Base-by-base conservation (phyloP, 2,113 vertebrate species). In the Limnothrissa miodon region DNA sequence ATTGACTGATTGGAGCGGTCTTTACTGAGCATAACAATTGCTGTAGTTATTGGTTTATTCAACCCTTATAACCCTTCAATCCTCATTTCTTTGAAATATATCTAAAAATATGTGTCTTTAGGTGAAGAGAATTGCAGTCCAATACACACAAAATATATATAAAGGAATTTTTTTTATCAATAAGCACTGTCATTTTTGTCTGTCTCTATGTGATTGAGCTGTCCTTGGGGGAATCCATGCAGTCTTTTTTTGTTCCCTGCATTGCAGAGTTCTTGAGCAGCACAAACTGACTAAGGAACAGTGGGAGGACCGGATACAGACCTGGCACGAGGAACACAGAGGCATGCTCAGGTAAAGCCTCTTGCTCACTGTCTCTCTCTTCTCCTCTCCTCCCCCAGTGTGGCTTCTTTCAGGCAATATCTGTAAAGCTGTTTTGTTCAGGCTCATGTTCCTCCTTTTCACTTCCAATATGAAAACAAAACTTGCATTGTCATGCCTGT, bases 281-380 rank as follows among this genome's bases (percentile, higher is more conserved):
- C 98, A 99, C 92, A 99, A 99, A 92, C 92, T 99, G 87, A 99
- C 97, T 82, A 99, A 99, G 94, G 98, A 99, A 85, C 98, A 99
- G 83, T 99, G 98, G 98, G 98, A 99, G 93, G 98, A 99, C 93
- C 95, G 98, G 91, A 99, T 99, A 95, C 98, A 99, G 92, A 97
- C 96, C 33, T 99, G 98, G 98, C 98, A 99, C 45, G 97, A 99
- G 85, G 98, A 99, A 59, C 98, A 99, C 86, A 94, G 95, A 89
- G 96, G 96, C 90, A 99, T 99, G 97, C 93, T 99, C 88, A 96
- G 97, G 98, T 99, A 92, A 80, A 80, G 78, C 59, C 79, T 51
- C 83, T 84, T 36, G 82, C 45, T 70, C 46, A 66, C 29, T 51
- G 29, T 42, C 56, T 56, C 29, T 19, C 25, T 2, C 25, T 51